phyloP scores from a whole-genome alignment of 2,113 vertebrate genomes.

The Setophaga petechia region DNA sequence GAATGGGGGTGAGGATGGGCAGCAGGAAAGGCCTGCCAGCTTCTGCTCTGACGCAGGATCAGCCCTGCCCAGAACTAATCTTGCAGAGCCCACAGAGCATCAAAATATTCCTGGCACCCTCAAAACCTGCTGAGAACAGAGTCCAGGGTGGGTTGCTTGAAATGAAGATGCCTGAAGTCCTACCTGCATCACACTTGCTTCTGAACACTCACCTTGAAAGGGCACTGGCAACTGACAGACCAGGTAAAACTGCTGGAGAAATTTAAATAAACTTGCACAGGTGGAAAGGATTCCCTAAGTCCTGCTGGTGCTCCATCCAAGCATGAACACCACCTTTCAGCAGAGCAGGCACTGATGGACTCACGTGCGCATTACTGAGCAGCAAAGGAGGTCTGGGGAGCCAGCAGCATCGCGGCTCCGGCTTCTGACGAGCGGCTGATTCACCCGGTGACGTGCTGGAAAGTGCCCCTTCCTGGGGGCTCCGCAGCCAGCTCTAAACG shows the following conservation, averaged over 20 bases:
- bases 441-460: neutral
- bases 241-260: neutral
- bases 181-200: neutral
- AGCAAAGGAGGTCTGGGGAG: neutral
- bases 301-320: neutral
- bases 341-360: neutral
- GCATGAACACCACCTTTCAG: neutral
- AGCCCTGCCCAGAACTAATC: neutral
- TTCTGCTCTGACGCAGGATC: neutral
- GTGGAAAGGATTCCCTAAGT: neutral
- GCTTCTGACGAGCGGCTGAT: neutral
- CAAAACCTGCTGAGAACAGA: neutral
- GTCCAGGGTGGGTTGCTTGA: neutral
- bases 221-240: neutral
- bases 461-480: neutral
- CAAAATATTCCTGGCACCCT: neutral
- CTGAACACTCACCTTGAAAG: neutral
- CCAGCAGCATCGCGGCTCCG: accelerated
- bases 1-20: neutral
- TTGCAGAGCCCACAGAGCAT: neutral
- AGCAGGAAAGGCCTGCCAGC: neutral
- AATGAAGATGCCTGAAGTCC: neutral
- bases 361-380: neutral
- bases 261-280: neutral
- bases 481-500: neutral